phyloP scores from a whole-genome alignment of 2,797 vertebrate genomes.

The Triplophysa yarkandensis region DNA sequence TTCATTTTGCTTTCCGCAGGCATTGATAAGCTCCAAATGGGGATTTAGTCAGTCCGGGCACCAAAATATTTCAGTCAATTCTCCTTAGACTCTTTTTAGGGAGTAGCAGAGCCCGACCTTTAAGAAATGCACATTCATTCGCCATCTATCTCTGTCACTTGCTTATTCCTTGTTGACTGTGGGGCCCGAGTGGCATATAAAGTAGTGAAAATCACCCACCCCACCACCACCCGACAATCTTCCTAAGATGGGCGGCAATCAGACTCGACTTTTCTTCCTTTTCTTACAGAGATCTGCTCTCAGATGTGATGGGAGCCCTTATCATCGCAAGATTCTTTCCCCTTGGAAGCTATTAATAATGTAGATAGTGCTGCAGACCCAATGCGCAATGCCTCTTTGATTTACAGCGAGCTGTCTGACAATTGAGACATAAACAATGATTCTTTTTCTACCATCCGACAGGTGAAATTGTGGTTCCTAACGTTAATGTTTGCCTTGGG shows the following conservation, averaged over 20 bases:
- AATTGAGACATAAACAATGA: constrained; percentile 41
- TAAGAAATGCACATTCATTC: constrained; percentile 68
- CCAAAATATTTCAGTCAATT: constrained; percentile 64
- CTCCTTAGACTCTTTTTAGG: constrained; percentile 35
- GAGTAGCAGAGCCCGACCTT: constrained; percentile 65
- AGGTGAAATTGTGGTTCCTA: constrained; percentile 52
- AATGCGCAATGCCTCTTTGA: constrained; percentile 56
- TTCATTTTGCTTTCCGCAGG: constrained; percentile 30
- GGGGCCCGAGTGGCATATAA: constrained; percentile 69
- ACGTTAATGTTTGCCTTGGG: constrained; percentile 53
- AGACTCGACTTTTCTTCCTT: constrained; percentile 57
- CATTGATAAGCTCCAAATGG: constrained; percentile 53
- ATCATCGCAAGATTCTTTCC: constrained; percentile 62
- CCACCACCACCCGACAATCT: neutral
- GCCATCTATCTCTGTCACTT: constrained; percentile 77
- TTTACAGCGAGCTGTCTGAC: constrained; percentile 64
- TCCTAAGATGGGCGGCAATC: constrained; percentile 58
- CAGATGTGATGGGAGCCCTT: constrained; percentile 65
- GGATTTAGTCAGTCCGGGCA: constrained; percentile 61
- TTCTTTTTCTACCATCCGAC: constrained; percentile 37
- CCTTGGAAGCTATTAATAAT: constrained; percentile 68
- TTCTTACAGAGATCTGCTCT: constrained; percentile 50
- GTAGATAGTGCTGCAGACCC: constrained; percentile 55
- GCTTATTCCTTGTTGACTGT: constrained; percentile 77
- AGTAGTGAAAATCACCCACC: constrained; percentile 62